Percentiles rank a stretch among this genome's conserved stretches.
These are phyloP conservation scores for Lepidurus couesii DNA, from an alignment of 1,140 invertebrate genomes.

Conservation along the genomic window DNA sequence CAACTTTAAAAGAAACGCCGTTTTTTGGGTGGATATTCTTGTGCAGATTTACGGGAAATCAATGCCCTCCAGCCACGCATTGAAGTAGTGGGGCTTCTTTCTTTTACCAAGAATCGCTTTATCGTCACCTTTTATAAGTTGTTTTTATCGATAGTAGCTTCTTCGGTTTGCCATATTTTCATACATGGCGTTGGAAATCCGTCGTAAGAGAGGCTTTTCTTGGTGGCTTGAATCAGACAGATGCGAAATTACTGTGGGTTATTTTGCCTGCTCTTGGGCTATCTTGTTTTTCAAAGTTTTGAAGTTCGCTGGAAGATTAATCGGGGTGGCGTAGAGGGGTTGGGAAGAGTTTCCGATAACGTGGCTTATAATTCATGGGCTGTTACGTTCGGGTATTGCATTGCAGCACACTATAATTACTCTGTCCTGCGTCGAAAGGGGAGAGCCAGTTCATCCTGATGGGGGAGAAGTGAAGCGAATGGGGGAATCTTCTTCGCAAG, in stretches of 20 bases:
- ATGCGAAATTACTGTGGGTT: neutral
- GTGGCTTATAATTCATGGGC: no score
- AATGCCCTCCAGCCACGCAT: neutral
- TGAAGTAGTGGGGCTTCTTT: no score
- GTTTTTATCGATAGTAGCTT: neutral
- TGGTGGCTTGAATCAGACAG: neutral
- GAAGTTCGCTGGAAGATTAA: slow-evolving; percentile 1
- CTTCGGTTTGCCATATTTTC: neutral
- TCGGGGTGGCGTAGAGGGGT: no score
- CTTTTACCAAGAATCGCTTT: no score
- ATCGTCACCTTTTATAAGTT: neutral
- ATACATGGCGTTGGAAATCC: neutral
- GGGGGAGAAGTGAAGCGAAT: neutral
- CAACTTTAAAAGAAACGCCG: no score
- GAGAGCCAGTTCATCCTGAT: neutral
- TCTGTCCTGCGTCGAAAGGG: neutral
- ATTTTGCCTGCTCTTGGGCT: neutral
- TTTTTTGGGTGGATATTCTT: no score
- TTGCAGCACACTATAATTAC: neutral
- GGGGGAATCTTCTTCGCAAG: neutral
- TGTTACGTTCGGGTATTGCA: no score
- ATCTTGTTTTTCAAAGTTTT: neutral
- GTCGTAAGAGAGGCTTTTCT: neutral
- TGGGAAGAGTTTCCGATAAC: no score
- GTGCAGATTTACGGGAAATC: neutral